Evolutionary conservation across 2,113 vertebrate species (phyloP).

Genomic region (Osmerus eperlanus): DNA sequence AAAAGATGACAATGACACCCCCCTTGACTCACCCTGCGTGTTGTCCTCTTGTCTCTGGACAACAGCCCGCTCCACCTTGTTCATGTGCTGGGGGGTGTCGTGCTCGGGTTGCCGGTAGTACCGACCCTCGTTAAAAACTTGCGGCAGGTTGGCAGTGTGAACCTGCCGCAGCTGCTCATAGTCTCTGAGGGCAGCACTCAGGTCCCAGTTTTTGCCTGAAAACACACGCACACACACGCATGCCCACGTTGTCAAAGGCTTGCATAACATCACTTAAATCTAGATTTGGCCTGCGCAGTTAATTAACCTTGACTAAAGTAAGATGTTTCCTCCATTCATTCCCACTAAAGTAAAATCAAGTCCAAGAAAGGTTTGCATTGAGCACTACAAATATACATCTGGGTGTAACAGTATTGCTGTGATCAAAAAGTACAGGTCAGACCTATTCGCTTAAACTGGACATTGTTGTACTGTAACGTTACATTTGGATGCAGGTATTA

Average conservation of each 20-base stretch:
- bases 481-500: too few species aligned
- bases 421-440: too few species aligned
- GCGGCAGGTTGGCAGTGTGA: constrained; percentile 88
- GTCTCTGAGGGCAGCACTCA: constrained; percentile 82
- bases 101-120: constrained; percentile 76
- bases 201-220: constrained; percentile 88
- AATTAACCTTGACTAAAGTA: too few species aligned
- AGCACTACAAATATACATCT: background rate
- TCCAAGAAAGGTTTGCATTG: background rate
- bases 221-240: constrained; percentile 13
- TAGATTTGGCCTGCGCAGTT: too few species aligned
- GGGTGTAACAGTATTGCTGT: background rate
- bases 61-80: constrained; percentile 66
- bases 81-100: constrained; percentile 79
- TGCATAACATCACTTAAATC: too few species aligned
- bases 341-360: too few species aligned
- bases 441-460: too few species aligned
- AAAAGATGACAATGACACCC: background rate
- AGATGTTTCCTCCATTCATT: too few species aligned
- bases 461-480: too few species aligned
- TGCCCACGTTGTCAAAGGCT: background rate
- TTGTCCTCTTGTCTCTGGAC: constrained; percentile 88
- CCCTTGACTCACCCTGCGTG: constrained; percentile 54
- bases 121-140: constrained; percentile 91
- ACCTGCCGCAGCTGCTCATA: constrained; percentile 87